These are phyloP conservation scores for Eleginops maclovinus DNA, from an alignment of 2,113 vertebrate species.

Conservation along the genomic window DNA sequence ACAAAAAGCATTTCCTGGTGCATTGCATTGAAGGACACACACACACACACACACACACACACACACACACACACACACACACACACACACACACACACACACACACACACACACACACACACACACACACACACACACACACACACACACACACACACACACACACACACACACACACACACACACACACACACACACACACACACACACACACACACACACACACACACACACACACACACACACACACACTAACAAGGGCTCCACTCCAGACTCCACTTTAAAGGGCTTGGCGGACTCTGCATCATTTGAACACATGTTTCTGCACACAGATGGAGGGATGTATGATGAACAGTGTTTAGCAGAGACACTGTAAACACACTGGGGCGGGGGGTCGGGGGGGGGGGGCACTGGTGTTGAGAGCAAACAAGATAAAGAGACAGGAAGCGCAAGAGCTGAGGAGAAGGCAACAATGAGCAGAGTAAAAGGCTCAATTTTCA, in stretches of 20 bases:
- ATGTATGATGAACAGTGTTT: conserved; percentile 35
- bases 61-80: conserved; percentile 21
- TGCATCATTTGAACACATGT: conserved; percentile 63
- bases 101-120: conserved; percentile 22
- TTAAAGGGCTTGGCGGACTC: conserved; percentile 80
- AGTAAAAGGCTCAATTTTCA: conserved; percentile 78
- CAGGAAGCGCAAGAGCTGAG: conserved; percentile 70
- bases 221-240: conserved; percentile 21
- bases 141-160: conserved; percentile 38
- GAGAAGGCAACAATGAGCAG: conserved; percentile 82
- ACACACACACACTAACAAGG: conserved; percentile 47
- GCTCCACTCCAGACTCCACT: conserved; percentile 67
- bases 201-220: conserved; percentile 26
- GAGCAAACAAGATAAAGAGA: conserved; percentile 51
- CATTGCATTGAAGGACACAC: neutral
- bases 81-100: conserved; percentile 32
- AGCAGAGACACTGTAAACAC: conserved; percentile 43
- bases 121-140: conserved; percentile 11
- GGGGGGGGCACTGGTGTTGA: conserved; percentile 19
- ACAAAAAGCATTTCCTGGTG: neutral
- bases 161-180: conserved; percentile 37
- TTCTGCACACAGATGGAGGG: conserved; percentile 50
- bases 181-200: conserved; percentile 42
- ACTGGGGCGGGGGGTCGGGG: neutral
- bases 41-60: conserved; percentile 9